Evolutionary conservation across 2,888 invertebrate species (phyloP).

Genomic region (Pseudococcus jackbeardsleyi): DNA sequence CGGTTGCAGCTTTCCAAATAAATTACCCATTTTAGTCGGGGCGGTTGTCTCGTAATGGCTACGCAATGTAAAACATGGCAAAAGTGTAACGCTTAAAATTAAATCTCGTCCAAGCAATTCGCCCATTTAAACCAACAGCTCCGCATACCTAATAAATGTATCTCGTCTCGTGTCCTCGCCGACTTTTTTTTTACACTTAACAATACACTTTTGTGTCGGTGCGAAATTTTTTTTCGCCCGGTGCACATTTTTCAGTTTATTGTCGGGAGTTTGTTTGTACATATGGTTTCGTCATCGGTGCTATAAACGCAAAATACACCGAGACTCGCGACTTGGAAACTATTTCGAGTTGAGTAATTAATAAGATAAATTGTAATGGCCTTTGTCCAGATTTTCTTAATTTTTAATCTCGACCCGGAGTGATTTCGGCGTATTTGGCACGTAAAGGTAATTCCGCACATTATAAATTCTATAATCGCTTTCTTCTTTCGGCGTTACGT

Average conservation of each 20-base stretch:
- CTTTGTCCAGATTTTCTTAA: constrained; percentile 54
- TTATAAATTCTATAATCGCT: constrained; percentile 2
- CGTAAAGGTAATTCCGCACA: constrained; percentile 21
- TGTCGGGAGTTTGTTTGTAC: too few relatives aligned
- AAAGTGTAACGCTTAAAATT: background rate
- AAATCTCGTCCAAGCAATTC: constrained; percentile 18
- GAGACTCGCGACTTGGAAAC: background rate
- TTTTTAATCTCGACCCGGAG: constrained; percentile 38
- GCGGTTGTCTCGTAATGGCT: background rate
- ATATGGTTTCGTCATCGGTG: too few relatives aligned
- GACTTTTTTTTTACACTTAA: too few relatives aligned
- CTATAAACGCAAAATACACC: background rate
- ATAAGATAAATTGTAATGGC: constrained; percentile 52
- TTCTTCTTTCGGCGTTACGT: background rate
- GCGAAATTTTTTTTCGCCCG: background rate
- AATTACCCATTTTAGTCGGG: background rate
- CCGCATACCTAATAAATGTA: background rate
- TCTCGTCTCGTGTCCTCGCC: background rate
- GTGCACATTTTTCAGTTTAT: too few relatives aligned
- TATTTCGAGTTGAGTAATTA: constrained; percentile 42
- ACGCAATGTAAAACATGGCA: constrained; percentile 20
- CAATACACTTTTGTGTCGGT: too few relatives aligned
- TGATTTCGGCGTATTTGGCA: constrained; percentile 15
- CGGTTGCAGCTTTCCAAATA: constrained; percentile 1
- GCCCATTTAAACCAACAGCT: background rate